Evolutionary conservation across 2,797 vertebrate genomes (phyloP).

Genomic region (Hippoglossus hippoglossus): DNA sequence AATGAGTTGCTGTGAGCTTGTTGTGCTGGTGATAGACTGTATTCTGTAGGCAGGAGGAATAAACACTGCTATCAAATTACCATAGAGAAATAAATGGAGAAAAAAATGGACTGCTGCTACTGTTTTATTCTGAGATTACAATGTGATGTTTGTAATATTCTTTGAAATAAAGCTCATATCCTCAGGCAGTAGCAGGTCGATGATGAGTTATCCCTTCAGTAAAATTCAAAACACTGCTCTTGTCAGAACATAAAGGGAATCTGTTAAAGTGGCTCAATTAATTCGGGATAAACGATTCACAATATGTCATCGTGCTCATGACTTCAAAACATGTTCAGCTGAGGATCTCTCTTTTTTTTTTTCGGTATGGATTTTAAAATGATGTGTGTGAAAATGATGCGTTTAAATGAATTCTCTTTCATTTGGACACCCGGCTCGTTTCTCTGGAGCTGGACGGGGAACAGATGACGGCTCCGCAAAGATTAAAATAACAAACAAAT

Average conservation of each 20-base stretch:
- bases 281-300: slow-evolving; percentile 13
- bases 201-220: slow-evolving; percentile 19
- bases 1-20: slow-evolving; percentile 40
- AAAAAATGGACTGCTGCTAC: slow-evolving; percentile 1
- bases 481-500: slow-evolving; percentile 1
- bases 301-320: neutral
- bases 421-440: neutral
- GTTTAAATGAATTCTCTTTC: slow-evolving; percentile 35
- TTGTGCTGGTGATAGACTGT: slow-evolving; percentile 42
- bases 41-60: slow-evolving; percentile 14
- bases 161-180: slow-evolving; percentile 22
- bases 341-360: neutral
- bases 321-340: neutral
- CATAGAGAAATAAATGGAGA: neutral
- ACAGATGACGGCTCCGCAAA: slow-evolving; percentile 6
- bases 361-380: neutral
- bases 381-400: slow-evolving; percentile 13
- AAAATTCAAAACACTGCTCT: slow-evolving; percentile 7
- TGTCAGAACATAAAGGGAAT: slow-evolving; percentile 6
- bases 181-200: slow-evolving; percentile 17
- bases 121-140: slow-evolving; percentile 1
- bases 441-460: slow-evolving; percentile 16
- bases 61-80: slow-evolving; percentile 15
- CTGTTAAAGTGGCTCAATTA: neutral
- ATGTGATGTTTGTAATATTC: slow-evolving; percentile 10